Evolutionary conservation across 2,797 vertebrate species (phyloP), one percentile per base, ranked within the genome.

Genomic region (Rhabdophis nuchalis): DNA sequence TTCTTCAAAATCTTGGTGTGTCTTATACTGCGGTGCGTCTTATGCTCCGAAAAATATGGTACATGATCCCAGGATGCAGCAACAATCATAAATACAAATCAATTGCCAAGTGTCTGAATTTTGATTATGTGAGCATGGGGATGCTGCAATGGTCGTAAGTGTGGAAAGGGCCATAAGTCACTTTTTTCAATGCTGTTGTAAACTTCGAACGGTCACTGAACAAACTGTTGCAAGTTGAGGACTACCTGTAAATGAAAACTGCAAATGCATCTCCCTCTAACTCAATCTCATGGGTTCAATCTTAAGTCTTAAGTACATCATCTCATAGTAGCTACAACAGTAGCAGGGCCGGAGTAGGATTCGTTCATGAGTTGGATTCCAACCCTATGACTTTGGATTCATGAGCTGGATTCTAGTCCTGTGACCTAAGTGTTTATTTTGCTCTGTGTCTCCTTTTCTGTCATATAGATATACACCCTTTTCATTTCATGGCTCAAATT

Each of bases 401-500:
- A 32, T n/a, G 56, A 50, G 53, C 23, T 61, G 41, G 57, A 64
- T 60, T 85, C 68, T 86, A 85, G n/a, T n/a, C 58, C 29, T 56
- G 27, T 90, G 92, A 91, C 95, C 86, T 93, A 86, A 89, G 56
- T 93, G 36, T 58, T 91, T 87, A 32, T 91, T 89, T 91, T 93
- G 77, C 25, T 12, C 50, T 52, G 50, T 53, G 57, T 50, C 87
- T 46, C 72, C 36, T 46, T 46, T 82, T 46, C 36, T 82, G 72
- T 25, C 72, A 46, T 20, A 46, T 25, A 82, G 10, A 50, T 57
- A 41, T 8, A 29, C n/a, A 91, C n/a, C 18, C 91, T 64, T 46
- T 82, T 20, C 72, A 46, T 82, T 82, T 87, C 85, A 92, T 93
- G 93, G 94, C 92, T 92, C 92, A 94, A 5, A 94, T 94, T 89